These are phyloP conservation scores for Apantesis nais DNA, from an alignment of 2,888 invertebrate genomes.

Conservation along the genomic window DNA sequence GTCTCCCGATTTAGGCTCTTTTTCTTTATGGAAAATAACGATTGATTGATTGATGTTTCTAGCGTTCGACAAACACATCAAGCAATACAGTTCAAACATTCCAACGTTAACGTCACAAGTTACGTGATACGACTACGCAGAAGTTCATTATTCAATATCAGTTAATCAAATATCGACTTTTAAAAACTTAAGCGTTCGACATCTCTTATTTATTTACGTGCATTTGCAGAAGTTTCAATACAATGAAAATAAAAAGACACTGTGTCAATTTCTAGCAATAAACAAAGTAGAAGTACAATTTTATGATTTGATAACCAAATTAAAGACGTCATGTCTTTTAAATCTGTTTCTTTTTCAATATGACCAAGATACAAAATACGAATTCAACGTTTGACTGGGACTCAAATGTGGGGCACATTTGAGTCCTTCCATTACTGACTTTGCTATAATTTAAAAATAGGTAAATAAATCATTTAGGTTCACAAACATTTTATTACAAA, in stretches of 20 bases:
- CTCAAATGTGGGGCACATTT: background rate
- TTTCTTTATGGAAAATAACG: background rate
- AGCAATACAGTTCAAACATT: conserved; percentile 20
- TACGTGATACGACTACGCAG: background rate
- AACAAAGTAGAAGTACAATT: background rate
- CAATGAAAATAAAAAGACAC: background rate
- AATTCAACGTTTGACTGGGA: background rate
- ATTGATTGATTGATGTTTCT: background rate
- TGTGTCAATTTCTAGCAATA: background rate
- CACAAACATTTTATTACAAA: background rate
- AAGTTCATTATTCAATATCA: background rate
- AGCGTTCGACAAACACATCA: background rate
- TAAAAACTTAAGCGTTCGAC: background rate
- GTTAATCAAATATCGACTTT: background rate
- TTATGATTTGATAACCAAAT: background rate
- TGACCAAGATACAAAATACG: background rate
- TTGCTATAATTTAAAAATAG: background rate
- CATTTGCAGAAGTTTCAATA: background rate
- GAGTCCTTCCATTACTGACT: background rate
- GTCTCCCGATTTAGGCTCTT: background rate
- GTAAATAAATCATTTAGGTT: background rate
- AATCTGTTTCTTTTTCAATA: background rate
- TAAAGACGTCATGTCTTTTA: background rate
- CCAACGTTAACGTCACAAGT: background rate
- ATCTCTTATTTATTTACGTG: background rate